Conservation (phyloP, 2,113 vertebrate species). For the Alligator sinensis region DNA sequence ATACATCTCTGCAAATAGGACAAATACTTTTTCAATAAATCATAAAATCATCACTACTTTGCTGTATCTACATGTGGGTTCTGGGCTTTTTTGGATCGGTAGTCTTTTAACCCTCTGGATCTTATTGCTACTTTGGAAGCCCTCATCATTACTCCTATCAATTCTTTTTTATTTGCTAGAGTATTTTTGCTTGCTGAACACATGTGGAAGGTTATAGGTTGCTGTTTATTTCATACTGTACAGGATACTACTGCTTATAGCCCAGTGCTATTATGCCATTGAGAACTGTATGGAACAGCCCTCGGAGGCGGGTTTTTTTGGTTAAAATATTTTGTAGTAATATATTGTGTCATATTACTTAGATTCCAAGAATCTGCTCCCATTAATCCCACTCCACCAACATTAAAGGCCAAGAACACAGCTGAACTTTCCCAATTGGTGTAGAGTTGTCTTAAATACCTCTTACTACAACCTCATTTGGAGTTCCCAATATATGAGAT, state of each 20-base stretch:
- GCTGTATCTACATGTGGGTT: no score
- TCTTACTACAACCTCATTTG: background rate
- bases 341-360: background rate
- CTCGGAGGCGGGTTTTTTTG: background rate
- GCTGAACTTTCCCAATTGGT: background rate
- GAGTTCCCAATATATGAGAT: background rate
- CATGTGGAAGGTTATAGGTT: background rate
- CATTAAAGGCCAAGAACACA: background rate
- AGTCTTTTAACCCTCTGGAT: background rate
- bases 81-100: background rate
- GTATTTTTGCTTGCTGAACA: background rate
- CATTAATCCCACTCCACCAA: background rate
- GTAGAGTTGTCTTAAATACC: background rate
- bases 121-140: background rate
- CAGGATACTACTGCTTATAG: background rate
- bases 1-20: constrained; percentile 83
- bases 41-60: background rate
- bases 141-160: background rate
- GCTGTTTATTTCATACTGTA: background rate
- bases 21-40: background rate
- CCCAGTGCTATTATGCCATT: background rate
- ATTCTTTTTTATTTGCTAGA: background rate
- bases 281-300: background rate
- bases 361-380: background rate
- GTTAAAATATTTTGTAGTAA: background rate